Base-by-base conservation (phyloP, 1,140 invertebrate genomes). In the Ostrea edulis region DNA sequence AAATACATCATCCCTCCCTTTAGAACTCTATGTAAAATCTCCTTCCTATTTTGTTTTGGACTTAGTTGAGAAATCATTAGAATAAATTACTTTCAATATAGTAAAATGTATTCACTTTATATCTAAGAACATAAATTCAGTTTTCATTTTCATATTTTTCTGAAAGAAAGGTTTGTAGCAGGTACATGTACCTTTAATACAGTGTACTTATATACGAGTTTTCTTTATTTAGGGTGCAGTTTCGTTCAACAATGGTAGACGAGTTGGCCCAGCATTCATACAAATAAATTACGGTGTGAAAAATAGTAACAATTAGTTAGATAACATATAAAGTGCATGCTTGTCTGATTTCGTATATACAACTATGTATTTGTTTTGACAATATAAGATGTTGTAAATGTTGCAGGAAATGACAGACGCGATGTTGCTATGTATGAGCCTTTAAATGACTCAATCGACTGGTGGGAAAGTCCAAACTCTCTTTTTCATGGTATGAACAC, bases 251-350 rank as follows among this genome's bases (percentile, higher is more conserved):
- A 44, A 85, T 12, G 84, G 84, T 29, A 35, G 84, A 85, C 25
- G 84, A 35, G 22, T 85, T 44, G 84, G 84, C 29, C 68, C 68
- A 44, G 62, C 84, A 1, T 85, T 68, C 20, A 68, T 85, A 14
- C 58, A 85, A 22, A 68, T 68, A 20, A 85, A 85, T 22, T 0
- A 85, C 9, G 62, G 84, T 85, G 17, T 52, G 44, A 8, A 17
- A 8, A 54, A 9, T 58, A 22, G 17, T 51, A 20, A 7, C 12
- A 5, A 17, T 14, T 20, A 20, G 12, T 62, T 62, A 0, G 17
- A 14, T n/a, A 14, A 62, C 58, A 44, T 1, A 44, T 44, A 44
- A 44, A 44, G 35, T 44, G 1, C 35, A 44, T 5, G 35, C 1
- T 44, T 44, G 1, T 44, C 35, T 44, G 35, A 44, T 44, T 44